These are phyloP conservation scores for Tromatobia lineatoria DNA, from an alignment of 2,888 invertebrate species.

Conservation along the genomic window DNA sequence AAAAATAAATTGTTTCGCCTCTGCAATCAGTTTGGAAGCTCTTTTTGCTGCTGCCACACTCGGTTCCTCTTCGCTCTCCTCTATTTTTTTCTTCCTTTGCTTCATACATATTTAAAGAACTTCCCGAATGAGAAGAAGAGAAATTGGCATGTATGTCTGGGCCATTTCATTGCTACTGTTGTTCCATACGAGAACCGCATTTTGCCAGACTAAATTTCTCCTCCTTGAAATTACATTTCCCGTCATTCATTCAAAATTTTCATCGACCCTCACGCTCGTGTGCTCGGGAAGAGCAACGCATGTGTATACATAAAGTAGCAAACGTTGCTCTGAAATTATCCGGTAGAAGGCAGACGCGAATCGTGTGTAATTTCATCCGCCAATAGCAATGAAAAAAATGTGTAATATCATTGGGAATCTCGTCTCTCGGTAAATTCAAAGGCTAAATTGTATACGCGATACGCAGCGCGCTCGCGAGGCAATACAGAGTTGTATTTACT, in stretches of 20 bases:
- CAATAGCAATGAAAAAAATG: constrained; percentile 48
- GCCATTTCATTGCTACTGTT: constrained; percentile 46
- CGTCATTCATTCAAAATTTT: constrained; percentile 60
- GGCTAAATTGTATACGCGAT: constrained; percentile 33
- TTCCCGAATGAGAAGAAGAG: constrained; percentile 46
- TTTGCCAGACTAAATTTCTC: constrained; percentile 32
- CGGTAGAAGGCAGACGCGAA: constrained; percentile 17
- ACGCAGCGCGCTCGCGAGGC: constrained; percentile 22
- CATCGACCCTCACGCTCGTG: constrained; percentile 16
- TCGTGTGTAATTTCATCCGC: constrained; percentile 60
- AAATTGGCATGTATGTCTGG: constrained; percentile 50
- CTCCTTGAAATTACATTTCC: constrained; percentile 55
- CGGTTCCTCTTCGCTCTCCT: constrained; percentile 19
- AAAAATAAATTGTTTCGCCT: constrained; percentile 52
- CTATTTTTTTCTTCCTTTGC: constrained; percentile 29
- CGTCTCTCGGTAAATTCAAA: constrained; percentile 39
- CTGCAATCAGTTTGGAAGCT: constrained; percentile 57
- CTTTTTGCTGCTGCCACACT: neutral
- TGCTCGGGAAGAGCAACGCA: constrained; percentile 3
- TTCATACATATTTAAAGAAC: constrained; percentile 60
- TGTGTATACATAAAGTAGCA: constrained; percentile 37
- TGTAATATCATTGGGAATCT: constrained; percentile 30
- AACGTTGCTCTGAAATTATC: constrained; percentile 40
- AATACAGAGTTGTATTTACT: constrained; percentile 49
- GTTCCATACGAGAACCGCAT: constrained; percentile 3